Evolutionary conservation across 2,888 invertebrate species (phyloP), one percentile per base, ranked within the genome.

Genomic region (Drosophila seclusa): DNA sequence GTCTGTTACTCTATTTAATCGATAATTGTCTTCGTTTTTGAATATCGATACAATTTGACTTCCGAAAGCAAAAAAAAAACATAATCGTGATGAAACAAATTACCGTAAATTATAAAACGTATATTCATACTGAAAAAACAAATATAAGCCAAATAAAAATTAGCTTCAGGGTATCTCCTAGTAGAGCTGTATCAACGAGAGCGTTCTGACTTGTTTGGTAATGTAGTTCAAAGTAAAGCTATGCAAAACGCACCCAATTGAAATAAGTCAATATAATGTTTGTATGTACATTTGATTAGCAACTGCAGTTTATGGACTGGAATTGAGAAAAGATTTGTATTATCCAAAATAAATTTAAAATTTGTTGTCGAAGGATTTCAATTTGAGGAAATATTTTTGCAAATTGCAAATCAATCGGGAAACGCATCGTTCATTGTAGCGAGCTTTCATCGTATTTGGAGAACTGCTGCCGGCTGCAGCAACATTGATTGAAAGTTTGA

Each of bases 401-500:
- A 21, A 21, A 21, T 36, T 7, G 21, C 4, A 45, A 24, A 24
- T 24, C 21, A 24, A 45, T 18, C 10, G 10, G 10, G 10, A 29
- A 49, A 29, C 11, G 18, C 29, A 10, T 16, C 10, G 5, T 49
- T 29, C 27, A 27, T 49, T 18, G 5, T 57, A 57, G 42, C 42
- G 21, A 57, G 42, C 2, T 16, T 42, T 42, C 10, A 57, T 31
- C 3, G 57, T 57, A 53, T 53, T 61, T 58, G 63, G 50, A 73
- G 53, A 49, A 64, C 54, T 65, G 40, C 63, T 61, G 50, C 50
- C 34, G 57, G 59, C 34, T 59, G 13, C 31, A 24, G 48, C 64
- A 59, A 68, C 64, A 64, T 40, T 73, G 79, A 68, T 61, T 57
- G 69, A 72, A 76, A 68, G 65, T 62, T 72, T 76, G 49, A 60